Evolutionary conservation across 2,888 invertebrate species (phyloP).

Genomic region (Omphaloscelis lunosa): DNA sequence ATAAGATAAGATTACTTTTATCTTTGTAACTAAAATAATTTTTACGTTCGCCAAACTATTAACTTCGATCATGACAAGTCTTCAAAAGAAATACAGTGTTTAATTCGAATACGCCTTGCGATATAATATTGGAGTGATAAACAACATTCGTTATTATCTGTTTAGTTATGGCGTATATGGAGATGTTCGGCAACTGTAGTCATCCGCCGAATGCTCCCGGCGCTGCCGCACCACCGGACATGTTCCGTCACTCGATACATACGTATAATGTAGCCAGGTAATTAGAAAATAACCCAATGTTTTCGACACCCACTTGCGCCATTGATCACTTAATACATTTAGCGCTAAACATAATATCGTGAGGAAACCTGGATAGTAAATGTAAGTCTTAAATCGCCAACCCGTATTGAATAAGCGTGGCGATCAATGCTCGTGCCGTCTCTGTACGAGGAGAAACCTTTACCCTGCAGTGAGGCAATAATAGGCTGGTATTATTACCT

Average conservation of each 20-base stretch:
- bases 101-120: slow-evolving; percentile 57
- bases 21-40: neutral
- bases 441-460: neutral
- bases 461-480: neutral
- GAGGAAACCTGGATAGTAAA: neutral
- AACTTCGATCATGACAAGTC: neutral
- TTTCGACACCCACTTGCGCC: neutral
- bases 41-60: slow-evolving; percentile 10
- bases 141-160: slow-evolving; percentile 54
- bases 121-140: neutral
- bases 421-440: neutral
- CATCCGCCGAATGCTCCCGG: slow-evolving; percentile 90
- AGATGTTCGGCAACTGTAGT: slow-evolving; percentile 97
- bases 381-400: neutral
- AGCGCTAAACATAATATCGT: too few relatives aligned
- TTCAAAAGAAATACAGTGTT: slow-evolving; percentile 42
- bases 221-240: slow-evolving; percentile 93
- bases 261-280: slow-evolving; percentile 92
- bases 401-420: neutral
- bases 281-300: neutral
- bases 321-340: slow-evolving; percentile 6
- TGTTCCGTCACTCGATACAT: slow-evolving; percentile 97
- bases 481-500: neutral
- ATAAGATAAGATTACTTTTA: slow-evolving; percentile 22
- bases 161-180: slow-evolving; percentile 98